Evolutionary conservation across 2,888 invertebrate genomes (phyloP).

Genomic region (Diaprepes abbreviatus): DNA sequence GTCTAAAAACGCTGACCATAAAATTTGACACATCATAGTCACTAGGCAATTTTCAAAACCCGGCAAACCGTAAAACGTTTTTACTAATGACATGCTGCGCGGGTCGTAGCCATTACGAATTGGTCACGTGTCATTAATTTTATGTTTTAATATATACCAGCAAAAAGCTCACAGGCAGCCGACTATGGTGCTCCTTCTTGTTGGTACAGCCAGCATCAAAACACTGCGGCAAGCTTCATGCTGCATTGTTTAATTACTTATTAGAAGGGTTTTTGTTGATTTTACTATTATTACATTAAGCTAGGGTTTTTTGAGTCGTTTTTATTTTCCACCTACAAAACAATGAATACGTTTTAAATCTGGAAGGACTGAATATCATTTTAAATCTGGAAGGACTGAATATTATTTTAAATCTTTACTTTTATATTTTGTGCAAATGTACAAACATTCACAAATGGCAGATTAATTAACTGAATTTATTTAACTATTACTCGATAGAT

Average conservation of each 20-base stretch:
- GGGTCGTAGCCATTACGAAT: conserved; percentile 49
- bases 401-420: too few relatives aligned
- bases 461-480: too few relatives aligned
- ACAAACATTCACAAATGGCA: too few relatives aligned
- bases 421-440: too few relatives aligned
- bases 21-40: conserved; percentile 29
- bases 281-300: background rate
- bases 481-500: too few relatives aligned
- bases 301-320: background rate
- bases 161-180: conserved; percentile 40
- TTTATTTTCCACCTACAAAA: too few relatives aligned
- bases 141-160: conserved; percentile 48
- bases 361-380: too few relatives aligned
- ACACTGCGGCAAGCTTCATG: background rate
- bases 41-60: conserved; percentile 21
- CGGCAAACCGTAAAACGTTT: conserved; percentile 52
- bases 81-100: conserved; percentile 41
- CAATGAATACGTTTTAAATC: too few relatives aligned
- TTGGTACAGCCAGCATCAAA: background rate
- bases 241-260: conserved; percentile 1
- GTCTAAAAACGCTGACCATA: background rate
- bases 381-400: too few relatives aligned
- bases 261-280: background rate
- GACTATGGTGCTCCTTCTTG: conserved; percentile 14
- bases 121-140: conserved; percentile 55